These are phyloP conservation scores for Nothoprocta pentlandii DNA, from an alignment of 2,113 vertebrate species.

Conservation along the genomic window DNA sequence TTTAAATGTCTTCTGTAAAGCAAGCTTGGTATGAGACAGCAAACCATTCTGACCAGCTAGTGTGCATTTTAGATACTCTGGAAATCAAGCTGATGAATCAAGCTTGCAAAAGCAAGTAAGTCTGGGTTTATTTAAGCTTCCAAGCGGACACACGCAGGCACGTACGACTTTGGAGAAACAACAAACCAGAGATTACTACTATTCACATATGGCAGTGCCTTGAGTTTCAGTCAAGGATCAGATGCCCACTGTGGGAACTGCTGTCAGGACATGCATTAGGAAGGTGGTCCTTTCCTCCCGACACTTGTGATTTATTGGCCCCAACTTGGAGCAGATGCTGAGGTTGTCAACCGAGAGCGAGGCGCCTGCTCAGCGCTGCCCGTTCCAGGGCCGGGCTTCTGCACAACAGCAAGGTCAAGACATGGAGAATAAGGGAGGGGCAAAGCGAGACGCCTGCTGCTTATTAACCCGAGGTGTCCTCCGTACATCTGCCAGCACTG, in stretches of 20 bases:
- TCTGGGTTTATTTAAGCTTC: conserved; percentile 49
- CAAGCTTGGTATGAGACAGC: neutral
- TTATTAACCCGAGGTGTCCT: neutral
- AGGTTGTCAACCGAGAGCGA: neutral
- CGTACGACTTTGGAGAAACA: conserved; percentile 41
- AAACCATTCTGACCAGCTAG: conserved; percentile 8
- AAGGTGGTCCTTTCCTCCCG: conserved; percentile 16
- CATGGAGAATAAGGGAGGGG: neutral
- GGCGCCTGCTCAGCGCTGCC: conserved; percentile 3
- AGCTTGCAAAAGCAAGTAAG: conserved; percentile 36
- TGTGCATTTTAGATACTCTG: neutral
- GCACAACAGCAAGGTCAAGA: conserved; percentile 25
- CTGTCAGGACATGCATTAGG: conserved; percentile 37
- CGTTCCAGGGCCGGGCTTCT: neutral
- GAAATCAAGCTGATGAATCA: conserved; percentile 31
- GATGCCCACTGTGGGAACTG: conserved; percentile 44
- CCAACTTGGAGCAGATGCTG: conserved; percentile 38
- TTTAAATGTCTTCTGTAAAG: neutral
- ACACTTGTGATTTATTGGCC: conserved; percentile 54
- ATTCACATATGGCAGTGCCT: conserved; percentile 62
- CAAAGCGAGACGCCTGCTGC: neutral
- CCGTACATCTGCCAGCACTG: neutral
- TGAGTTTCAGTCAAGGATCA: conserved; percentile 55
- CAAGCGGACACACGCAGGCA: conserved; percentile 28
- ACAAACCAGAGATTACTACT: conserved; percentile 63